Evolutionary conservation across 92 coral and sea anemone species (phyloP).

Genomic region (Palythoa grandis): DNA sequence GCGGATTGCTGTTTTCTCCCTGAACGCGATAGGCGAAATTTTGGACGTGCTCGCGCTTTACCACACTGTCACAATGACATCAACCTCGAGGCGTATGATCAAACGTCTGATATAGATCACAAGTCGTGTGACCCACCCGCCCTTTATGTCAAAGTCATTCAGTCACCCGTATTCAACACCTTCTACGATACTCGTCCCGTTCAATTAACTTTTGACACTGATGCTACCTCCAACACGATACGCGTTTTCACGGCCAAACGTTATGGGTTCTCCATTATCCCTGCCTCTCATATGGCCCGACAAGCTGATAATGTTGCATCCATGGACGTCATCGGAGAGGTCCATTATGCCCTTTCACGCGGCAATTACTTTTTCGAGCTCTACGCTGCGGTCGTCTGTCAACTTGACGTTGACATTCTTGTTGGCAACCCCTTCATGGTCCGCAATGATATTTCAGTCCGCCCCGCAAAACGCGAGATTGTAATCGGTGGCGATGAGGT

Average conservation of each 20-base stretch:
- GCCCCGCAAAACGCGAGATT: constrained; percentile 59
- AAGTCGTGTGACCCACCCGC: constrained; percentile 7
- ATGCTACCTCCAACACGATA: constrained; percentile 46
- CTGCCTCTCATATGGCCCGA: constrained; percentile 36
- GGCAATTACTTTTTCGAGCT: not conserved
- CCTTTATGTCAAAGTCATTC: constrained; percentile 7
- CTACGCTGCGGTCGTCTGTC: not conserved
- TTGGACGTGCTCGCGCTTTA: constrained; percentile 23
- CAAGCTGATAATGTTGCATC: constrained; percentile 26
- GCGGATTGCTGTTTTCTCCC: constrained; percentile 33
- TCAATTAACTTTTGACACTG: constrained; percentile 59
- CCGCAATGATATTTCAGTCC: constrained; percentile 51
- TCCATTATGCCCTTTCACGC: constrained; percentile 37
- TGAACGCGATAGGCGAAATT: constrained; percentile 4
- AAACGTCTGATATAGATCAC: not conserved
- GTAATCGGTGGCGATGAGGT: constrained; percentile 51
- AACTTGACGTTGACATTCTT: constrained; percentile 46
- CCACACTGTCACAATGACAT: not conserved
- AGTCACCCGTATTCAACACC: constrained; percentile 46
- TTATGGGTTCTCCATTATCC: constrained; percentile 48
- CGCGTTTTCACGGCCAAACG: constrained; percentile 48
- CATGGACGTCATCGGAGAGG: constrained; percentile 52
- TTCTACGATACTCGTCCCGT: constrained; percentile 46
- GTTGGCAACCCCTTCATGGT: constrained; percentile 60
- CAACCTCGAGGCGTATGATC: constrained; percentile 21